Base-by-base conservation (phyloP, 2,113 vertebrate genomes). In the Sapajus apella region DNA sequence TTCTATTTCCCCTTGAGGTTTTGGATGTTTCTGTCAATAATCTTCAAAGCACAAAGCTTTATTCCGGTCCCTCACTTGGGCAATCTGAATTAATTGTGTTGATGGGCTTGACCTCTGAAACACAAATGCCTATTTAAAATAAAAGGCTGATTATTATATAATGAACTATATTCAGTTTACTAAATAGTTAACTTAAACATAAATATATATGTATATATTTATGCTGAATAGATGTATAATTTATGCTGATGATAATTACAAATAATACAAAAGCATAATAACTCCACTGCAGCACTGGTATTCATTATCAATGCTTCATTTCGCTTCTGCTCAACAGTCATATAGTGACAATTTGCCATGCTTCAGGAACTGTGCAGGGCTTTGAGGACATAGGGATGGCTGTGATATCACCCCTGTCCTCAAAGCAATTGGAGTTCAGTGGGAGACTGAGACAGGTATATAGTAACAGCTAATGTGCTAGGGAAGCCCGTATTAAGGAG, bases 231-330 rank as follows among this genome's bases (percentile, higher is more conserved):
- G 97, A 97, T 96, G 84, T 97, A 64, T 98, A 97, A 98, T 98
- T 97, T 97, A 97, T 98, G 97, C 95, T 97, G 97, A 97, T 98
- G 97, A 97, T 98, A 97, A 98, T 98, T 97, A 88, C 97, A 96
- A 97, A 97, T 97, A 97, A 85, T 97, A 97, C 97, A 97, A 97
- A 98, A 66, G 79, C 96, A 73, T 95, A 97, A 97, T 97, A 97
- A 97, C 92, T 84, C 90, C 45, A 85, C 83, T 92, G 87, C 85
- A 90, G 43, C 27, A 43, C 80, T 97, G 64, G 45, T 43, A 32
- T 94, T 97, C 87, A 97, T 97, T 96, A 94, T 72, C 45, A 87
- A 9, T 21, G 94, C 56, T 92, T 95, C 96, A 55, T 94, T 96
- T 83, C 8, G 14, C 90, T 90, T 93, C 87, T 77, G 84, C 76